phyloP scores from a whole-genome alignment of 2,113 vertebrate genomes.

The Upupa epops region DNA sequence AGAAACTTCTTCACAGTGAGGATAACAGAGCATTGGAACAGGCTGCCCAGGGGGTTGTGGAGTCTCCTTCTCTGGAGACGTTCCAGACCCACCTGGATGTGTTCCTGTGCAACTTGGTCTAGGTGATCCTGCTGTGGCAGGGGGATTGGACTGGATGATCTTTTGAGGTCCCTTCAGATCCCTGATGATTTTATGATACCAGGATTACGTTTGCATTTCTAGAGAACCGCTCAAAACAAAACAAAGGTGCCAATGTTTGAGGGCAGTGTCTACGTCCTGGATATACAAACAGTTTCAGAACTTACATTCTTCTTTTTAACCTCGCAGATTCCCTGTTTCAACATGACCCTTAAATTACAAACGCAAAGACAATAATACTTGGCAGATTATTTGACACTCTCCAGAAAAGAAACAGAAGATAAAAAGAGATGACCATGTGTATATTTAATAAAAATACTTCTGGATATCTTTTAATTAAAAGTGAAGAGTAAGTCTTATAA shows the following conservation, averaged over 20 bases:
- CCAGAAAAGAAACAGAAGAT: not conserved
- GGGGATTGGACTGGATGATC: too few relatives aligned
- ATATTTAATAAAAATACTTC: conserved; percentile 40
- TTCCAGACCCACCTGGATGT: too few relatives aligned
- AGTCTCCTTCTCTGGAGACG: too few relatives aligned
- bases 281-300: not conserved
- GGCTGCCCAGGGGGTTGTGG: too few relatives aligned
- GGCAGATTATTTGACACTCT: conserved; percentile 6
- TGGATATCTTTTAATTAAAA: conserved; percentile 43
- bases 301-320: not conserved
- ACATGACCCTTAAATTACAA: not conserved
- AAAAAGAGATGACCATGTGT: conserved; percentile 4
- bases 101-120: too few relatives aligned
- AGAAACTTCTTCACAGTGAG: too few relatives aligned
- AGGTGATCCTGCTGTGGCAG: too few relatives aligned
- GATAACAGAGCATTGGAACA: too few relatives aligned
- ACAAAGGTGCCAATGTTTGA: not conserved
- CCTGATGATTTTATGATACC: too few relatives aligned
- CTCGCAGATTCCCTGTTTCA: not conserved
- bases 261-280: not conserved
- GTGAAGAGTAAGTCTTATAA: conserved; percentile 51
- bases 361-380: not conserved
- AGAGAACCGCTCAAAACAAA: not conserved
- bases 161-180: too few relatives aligned
- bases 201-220: not conserved